These are phyloP conservation scores for Heterotilapia buettikoferi DNA, from an alignment of 2,113 vertebrate genomes.

Conservation along the genomic window DNA sequence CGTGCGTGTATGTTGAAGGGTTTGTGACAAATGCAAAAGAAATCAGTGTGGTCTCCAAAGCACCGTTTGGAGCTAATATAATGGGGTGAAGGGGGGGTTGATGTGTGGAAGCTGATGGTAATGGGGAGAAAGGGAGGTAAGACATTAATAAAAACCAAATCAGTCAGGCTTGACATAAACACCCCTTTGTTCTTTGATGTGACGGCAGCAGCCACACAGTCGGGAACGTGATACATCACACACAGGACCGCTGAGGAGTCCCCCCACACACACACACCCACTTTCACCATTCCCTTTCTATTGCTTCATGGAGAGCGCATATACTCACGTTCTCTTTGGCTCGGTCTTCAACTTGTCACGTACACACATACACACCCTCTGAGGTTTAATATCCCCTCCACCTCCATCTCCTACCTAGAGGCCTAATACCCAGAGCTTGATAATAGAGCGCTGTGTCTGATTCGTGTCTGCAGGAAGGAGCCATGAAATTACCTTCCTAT, in stretches of 20 bases:
- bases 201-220: constrained; percentile 44
- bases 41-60: constrained; percentile 35
- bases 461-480: constrained; percentile 63
- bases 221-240: constrained; percentile 50
- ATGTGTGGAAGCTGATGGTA: constrained; percentile 6
- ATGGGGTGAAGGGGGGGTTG: neutral
- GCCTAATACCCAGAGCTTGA: constrained; percentile 53
- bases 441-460: constrained; percentile 62
- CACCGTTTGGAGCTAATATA: constrained; percentile 11
- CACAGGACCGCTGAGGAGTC: neutral
- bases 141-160: constrained; percentile 71
- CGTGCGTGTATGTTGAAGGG: neutral
- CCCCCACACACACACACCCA: neutral
- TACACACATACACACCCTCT: neutral
- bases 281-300: neutral
- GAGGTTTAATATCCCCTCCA: constrained; percentile 45
- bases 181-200: constrained; percentile 70
- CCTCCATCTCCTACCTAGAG: constrained; percentile 40
- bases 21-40: constrained; percentile 34
- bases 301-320: constrained; percentile 22
- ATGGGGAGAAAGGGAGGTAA: constrained; percentile 29
- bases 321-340: neutral
- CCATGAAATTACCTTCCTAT: constrained; percentile 66
- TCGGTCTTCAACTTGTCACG: neutral
- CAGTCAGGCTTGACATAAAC: constrained; percentile 69